Percentiles rank a stretch among this genome's conserved stretches.
Conservation (phyloP, 2,113 vertebrate genomes). For the Laterallus jamaicensis region DNA sequence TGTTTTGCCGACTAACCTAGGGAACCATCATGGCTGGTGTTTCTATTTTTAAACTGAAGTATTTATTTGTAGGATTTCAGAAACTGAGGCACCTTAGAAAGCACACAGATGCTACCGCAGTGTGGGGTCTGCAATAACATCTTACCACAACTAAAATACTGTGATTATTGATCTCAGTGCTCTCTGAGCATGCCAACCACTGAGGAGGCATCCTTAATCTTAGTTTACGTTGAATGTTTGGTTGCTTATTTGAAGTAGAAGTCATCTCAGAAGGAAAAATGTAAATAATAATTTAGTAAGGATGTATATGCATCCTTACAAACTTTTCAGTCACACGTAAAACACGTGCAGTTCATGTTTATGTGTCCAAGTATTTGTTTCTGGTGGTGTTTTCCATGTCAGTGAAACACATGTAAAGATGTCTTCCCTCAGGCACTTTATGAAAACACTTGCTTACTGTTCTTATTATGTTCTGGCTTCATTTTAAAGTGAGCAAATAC, state of each 20-base stretch:
- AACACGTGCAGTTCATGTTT: neutral
- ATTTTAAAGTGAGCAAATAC: neutral
- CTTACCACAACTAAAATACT: neutral
- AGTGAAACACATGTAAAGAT: neutral
- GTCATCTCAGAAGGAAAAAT: neutral
- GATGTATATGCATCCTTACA: neutral
- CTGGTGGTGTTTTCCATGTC: neutral
- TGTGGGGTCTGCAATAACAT: neutral
- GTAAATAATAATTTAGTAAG: rapidly evolving
- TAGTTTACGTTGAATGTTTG: neutral
- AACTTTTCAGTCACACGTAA: neutral
- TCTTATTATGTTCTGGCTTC: neutral
- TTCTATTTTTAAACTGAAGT: neutral
- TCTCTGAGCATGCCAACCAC: neutral
- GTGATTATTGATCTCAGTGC: neutral
- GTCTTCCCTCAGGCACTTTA: neutral
- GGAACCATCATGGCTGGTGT: neutral
- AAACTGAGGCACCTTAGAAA: neutral
- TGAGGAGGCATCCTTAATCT: neutral
- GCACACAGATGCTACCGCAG: neutral
- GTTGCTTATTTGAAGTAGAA: neutral
- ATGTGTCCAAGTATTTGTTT: neutral
- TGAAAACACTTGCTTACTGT: neutral
- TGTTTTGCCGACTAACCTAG: neutral
- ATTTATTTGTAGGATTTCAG: neutral